Conservation (phyloP, 2,797 vertebrate genomes). For the Tragelaphus eurycerus region DNA sequence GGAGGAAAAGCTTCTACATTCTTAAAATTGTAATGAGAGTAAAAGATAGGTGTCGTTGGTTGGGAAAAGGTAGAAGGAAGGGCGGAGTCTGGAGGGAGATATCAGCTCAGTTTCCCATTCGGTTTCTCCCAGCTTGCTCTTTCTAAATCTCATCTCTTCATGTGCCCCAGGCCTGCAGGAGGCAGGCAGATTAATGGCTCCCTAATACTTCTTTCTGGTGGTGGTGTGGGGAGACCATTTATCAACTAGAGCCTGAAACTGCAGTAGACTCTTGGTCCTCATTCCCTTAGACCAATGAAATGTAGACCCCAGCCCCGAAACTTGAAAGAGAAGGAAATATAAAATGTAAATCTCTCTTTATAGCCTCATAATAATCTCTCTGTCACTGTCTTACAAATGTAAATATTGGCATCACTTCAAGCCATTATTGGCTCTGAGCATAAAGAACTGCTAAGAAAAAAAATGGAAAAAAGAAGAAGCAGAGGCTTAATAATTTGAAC, state of each 20-base stretch:
- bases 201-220: background rate
- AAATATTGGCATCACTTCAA: conserved; percentile 25
- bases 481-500: conserved; percentile 31
- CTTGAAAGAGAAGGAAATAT: conserved; percentile 43
- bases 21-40: background rate
- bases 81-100: background rate
- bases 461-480: background rate
- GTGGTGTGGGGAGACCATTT: background rate
- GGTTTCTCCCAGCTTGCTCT: background rate
- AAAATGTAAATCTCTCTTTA: conserved; percentile 49
- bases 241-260: background rate
- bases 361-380: conserved; percentile 10
- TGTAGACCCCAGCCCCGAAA: conserved; percentile 23
- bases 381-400: conserved; percentile 25
- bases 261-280: conserved; percentile 7
- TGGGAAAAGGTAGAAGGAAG: background rate
- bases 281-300: conserved; percentile 22
- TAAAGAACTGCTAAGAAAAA: conserved; percentile 47
- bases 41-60: background rate
- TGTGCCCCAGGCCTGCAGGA: background rate
- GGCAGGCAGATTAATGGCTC: conserved; percentile 31
- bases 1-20: background rate
- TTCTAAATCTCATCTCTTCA: conserved; percentile 9
- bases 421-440: background rate
- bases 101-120: conserved; percentile 25